Base-by-base conservation (phyloP, 1,140 invertebrate species). In the Rhyzopertha dominica region DNA sequence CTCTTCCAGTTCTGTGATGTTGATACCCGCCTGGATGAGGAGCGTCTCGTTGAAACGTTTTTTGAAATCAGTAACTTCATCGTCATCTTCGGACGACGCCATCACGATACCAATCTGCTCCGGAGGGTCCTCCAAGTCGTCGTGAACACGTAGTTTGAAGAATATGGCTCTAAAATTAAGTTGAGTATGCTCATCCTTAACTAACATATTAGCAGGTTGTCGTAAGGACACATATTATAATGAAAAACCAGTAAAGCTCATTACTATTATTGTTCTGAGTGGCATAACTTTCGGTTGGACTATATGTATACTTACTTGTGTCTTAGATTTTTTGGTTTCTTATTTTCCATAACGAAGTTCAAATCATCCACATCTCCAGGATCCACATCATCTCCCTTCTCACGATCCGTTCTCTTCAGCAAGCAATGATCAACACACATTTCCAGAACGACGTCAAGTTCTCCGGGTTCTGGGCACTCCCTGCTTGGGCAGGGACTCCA, bases 401-500 rank as follows among this genome's bases (percentile, higher is more conserved):
- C 38, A 39, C 49, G 47, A 28, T 23, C 24, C 4, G 25, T 32
- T 30, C 59, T 51, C 25, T 56, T 72, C 35, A 82, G 58, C 37
- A 78, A 58, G 58, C 82, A 85, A 65, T 84, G 78, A 63, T 84
- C 80, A 1, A 78, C 69, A 59, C 82, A 85, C 49, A 76, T 72
- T 51, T 81, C 78, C 22, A 85, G 67, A 4, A 81, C 76, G 49
- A 85, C 74, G 56, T 82, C 78, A n/a, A 84, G 65, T 57, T 81
- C 78, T 50, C 82, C 79, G 44, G 81, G 76, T 54, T 82, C 80
- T 2, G 82, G 82, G 64, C 82, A 85, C 65, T 84, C 81, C 35
- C 81, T 68, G 52, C 80, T 84, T 0, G 81, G 80, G 54, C 82
- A 85, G 0, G 82, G 82, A 59, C 81, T 84, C 82, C 82, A 85